Percentiles rank a stretch among this genome's conserved stretches.
phyloP scores from a whole-genome alignment of 2,113 vertebrate genomes.

The Synchiropus splendidus region DNA sequence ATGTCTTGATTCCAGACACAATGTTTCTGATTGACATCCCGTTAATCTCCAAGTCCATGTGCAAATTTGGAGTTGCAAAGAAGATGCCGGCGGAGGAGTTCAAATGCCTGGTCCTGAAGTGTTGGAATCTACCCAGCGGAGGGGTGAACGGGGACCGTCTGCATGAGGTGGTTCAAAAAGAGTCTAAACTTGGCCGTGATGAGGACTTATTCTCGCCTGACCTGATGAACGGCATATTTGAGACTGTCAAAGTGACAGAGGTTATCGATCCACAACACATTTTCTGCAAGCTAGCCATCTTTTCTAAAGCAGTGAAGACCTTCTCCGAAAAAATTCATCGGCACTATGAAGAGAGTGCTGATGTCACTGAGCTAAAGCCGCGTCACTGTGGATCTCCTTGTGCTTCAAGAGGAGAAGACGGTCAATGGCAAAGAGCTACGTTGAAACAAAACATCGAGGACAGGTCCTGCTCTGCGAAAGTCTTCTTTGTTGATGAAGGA shows the following conservation, averaged over 20 bases:
- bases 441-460: slow-evolving; percentile 58
- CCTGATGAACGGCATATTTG: slow-evolving; percentile 63
- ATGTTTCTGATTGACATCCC: slow-evolving; percentile 72
- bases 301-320: slow-evolving; percentile 68
- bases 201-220: slow-evolving; percentile 74
- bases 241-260: slow-evolving; percentile 72
- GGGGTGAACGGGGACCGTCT: not conserved
- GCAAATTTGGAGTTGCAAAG: slow-evolving; percentile 58
- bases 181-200: slow-evolving; percentile 2
- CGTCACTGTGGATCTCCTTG: slow-evolving; percentile 67
- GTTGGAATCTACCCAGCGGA: slow-evolving; percentile 19
- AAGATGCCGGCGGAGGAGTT: slow-evolving; percentile 49
- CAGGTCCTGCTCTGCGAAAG: slow-evolving; percentile 51
- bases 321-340: slow-evolving; percentile 69
- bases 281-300: slow-evolving; percentile 73
- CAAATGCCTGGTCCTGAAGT: slow-evolving; percentile 33
- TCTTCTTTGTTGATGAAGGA: slow-evolving; percentile 80
- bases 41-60: slow-evolving; percentile 58
- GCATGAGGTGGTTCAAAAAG: not conserved
- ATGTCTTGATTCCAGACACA: slow-evolving; percentile 66
- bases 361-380: slow-evolving; percentile 23
- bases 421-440: slow-evolving; percentile 77
- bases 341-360: slow-evolving; percentile 33
- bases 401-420: slow-evolving; percentile 69
- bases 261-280: slow-evolving; percentile 67